These are phyloP conservation scores for Glomeris marginata DNA, from an alignment of 2,888 invertebrate genomes.

Conservation along the genomic window DNA sequence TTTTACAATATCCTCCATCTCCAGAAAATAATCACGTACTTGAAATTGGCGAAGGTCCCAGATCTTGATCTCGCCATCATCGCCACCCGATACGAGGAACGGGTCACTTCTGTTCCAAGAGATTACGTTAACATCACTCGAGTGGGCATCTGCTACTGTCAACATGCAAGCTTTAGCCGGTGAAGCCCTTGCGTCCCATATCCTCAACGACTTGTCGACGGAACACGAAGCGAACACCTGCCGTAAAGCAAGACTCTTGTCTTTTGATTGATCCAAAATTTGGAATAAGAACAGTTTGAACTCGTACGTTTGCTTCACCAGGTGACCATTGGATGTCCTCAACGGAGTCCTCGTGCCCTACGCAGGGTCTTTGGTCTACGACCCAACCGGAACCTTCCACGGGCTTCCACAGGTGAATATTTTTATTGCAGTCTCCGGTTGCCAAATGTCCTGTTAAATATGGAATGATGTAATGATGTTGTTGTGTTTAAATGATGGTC, in stretches of 20 bases:
- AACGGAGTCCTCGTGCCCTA: conserved; percentile 79
- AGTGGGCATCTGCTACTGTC: conserved; percentile 68
- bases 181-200: conserved; percentile 86
- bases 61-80: conserved; percentile 83
- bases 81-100: conserved; percentile 85
- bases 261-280: too few relatives aligned
- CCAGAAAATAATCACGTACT: conserved; percentile 22
- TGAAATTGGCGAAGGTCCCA: conserved; percentile 89
- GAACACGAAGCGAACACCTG: conserved; percentile 38
- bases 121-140: conserved; percentile 90
- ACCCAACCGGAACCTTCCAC: conserved; percentile 60
- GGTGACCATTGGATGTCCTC: conserved; percentile 99
- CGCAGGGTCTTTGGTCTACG: conserved; percentile 74
- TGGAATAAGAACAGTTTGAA: too few relatives aligned
- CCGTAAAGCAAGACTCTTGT: conserved; percentile 1
- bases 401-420: conserved; percentile 88
- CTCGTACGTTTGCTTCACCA: conserved; percentile 57
- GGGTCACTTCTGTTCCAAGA: conserved; percentile 89
- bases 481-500: not conserved
- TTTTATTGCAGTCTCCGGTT: conserved; percentile 82
- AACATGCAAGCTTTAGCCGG: conserved; percentile 85
- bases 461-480: not conserved
- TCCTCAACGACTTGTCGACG: conserved; percentile 49
- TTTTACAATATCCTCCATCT: not conserved
- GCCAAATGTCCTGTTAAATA: conserved; percentile 52